Evolutionary conservation across 2,888 invertebrate species (phyloP), one percentile per base, ranked within the genome.

Genomic region (Lasioglossum morio): DNA sequence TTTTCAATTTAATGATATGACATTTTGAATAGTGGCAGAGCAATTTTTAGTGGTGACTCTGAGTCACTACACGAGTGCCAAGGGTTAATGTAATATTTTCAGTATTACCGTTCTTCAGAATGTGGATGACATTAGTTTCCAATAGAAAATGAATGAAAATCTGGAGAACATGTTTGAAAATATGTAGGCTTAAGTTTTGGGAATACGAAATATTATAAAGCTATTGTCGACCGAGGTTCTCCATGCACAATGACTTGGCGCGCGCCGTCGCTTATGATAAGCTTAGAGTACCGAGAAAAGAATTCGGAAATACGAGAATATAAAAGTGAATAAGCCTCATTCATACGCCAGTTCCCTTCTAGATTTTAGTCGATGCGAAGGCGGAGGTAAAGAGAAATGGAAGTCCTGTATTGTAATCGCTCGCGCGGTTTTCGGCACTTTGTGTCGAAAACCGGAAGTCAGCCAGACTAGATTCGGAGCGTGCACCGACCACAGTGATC

Each of bases 391-490:
- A 79, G 73, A 60, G 76, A 80, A 80, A 87, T 63, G 73, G 77
- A 82, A 81, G 82, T 73, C 63, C 30, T 77, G 77, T 75, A 91
- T 89, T 89, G 84, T 91, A 76, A 48, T 79, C 77, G 77, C 53
- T 86, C 81, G 78, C 79, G 81, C 84, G 85, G 77, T 90, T 90
- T 91, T 88, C 87, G 89, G 82, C 89, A 88, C 85, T 92, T 93
- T 91, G 90, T 94, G 90, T 90, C 89, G 87, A 88, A 78, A 89
- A 85, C 92, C 94, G 94, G 94, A 94, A 94, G 92, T 91, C 90
- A 89, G 37, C 94, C 94, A 94, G 94, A 94, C 94, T 91, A 91
- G 90, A 91, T 89, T 91, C 89, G 90, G 76, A 78, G 63, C 79
- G 46, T 53, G 76, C 76, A 86, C 87, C 85, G 87, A 85, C 85